Evolutionary conservation across 2,797 vertebrate species (phyloP).

Genomic region (Apogon talboti): DNA sequence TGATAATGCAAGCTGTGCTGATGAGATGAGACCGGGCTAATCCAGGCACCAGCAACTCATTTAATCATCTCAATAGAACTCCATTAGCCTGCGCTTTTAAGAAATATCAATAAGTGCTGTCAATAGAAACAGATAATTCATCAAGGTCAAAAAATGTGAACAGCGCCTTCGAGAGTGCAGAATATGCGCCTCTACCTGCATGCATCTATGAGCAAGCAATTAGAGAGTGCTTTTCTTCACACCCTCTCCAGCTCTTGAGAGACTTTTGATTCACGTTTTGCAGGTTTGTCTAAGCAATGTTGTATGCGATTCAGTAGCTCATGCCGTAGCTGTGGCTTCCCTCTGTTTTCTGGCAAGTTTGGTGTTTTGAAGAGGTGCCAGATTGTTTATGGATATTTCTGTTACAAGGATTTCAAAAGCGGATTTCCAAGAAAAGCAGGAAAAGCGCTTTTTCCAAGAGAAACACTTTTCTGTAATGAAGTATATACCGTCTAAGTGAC

Average conservation of each 20-base stretch:
- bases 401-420: constrained; percentile 18
- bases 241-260: constrained; percentile 61
- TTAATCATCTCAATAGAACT: constrained; percentile 84
- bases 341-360: constrained; percentile 30
- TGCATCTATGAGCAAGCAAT: constrained; percentile 68
- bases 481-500: background rate
- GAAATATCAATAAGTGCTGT: constrained; percentile 84
- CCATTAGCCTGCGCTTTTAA: constrained; percentile 82
- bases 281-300: constrained; percentile 49
- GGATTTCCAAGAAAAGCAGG: constrained; percentile 14
- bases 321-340: constrained; percentile 25
- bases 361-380: constrained; percentile 39
- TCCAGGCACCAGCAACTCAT: constrained; percentile 79
- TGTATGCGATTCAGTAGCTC: constrained; percentile 45
- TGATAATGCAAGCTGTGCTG: constrained; percentile 81
- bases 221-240: constrained; percentile 66
- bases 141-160: constrained; percentile 83
- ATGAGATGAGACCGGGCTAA: constrained; percentile 81
- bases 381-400: constrained; percentile 39
- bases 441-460: background rate
- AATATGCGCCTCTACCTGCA: constrained; percentile 49
- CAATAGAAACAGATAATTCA: constrained; percentile 84
- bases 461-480: constrained; percentile 11
- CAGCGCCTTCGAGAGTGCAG: constrained; percentile 52
- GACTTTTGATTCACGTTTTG: constrained; percentile 63